phyloP scores from a whole-genome alignment of 1,140 invertebrate genomes.

The Diachasma alloeum region DNA sequence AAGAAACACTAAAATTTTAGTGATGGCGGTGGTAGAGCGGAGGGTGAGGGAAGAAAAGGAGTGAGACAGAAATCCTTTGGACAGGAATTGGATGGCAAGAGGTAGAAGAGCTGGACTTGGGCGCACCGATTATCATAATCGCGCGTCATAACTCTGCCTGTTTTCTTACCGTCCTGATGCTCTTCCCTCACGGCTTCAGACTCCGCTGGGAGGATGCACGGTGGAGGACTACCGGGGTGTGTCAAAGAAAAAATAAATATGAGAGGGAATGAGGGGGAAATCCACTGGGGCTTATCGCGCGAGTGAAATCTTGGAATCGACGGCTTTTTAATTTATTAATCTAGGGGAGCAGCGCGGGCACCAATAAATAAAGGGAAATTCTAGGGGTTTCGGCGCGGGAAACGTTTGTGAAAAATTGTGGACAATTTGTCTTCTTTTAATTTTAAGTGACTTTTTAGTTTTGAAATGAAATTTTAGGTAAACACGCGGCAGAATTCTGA shows the following conservation, averaged over 20 bases:
- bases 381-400: not conserved
- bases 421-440: no score
- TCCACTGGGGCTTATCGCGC: not conserved
- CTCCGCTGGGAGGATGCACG: not conserved
- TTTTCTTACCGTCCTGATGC: slow-evolving; percentile 30
- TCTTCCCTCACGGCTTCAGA: not conserved
- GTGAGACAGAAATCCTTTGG: not conserved
- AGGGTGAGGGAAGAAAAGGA: not conserved
- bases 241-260: slow-evolving; percentile 13
- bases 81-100: not conserved
- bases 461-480: no score
- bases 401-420: no score
- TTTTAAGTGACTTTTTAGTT: no score
- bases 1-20: slow-evolving; percentile 16
- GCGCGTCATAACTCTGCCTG: slow-evolving; percentile 61
- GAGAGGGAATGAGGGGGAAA: not conserved
- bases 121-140: slow-evolving; percentile 63
- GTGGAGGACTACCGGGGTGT: slow-evolving; percentile 30
- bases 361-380: not conserved
- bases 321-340: not conserved
- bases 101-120: slow-evolving; percentile 38
- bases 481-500: no score
- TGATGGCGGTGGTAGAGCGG: not conserved
- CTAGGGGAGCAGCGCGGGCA: not conserved
- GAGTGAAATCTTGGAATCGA: not conserved